phyloP scores from a whole-genome alignment of 37 sponge, comb jelly and placozoan species.

The Ianthella basta region DNA sequence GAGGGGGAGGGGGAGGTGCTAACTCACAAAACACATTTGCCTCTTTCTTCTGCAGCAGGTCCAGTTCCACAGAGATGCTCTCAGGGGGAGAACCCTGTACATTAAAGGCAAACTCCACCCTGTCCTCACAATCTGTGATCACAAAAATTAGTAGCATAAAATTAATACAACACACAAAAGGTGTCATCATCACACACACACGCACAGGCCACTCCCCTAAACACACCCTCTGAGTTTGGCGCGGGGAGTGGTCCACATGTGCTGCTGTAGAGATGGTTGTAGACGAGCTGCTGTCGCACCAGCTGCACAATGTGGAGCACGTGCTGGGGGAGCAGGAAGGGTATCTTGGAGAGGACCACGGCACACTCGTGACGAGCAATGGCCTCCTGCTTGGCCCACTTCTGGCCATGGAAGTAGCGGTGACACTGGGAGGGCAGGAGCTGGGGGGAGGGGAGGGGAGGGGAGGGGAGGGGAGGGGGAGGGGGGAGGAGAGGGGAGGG shows the following conservation, averaged over 20 bases:
- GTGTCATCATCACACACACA: too few species aligned
- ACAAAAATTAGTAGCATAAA: background rate
- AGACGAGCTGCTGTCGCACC: slow-evolving; percentile 62
- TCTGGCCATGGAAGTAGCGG: slow-evolving; percentile 18
- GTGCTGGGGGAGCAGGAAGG: slow-evolving; percentile 55
- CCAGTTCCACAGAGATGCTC: slow-evolving; percentile 18
- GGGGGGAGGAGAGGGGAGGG: too few species aligned
- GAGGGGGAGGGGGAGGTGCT: too few species aligned
- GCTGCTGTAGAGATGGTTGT: slow-evolving; percentile 57
- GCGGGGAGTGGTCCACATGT: slow-evolving; percentile 31
- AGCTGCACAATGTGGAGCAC: slow-evolving; percentile 53
- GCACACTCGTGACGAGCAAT: slow-evolving; percentile 36
- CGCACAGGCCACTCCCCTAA: too few species aligned
- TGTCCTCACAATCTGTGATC: background rate
- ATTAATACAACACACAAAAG: too few species aligned
- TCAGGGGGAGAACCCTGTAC: slow-evolving; percentile 31
- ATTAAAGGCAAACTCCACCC: slow-evolving; percentile 32
- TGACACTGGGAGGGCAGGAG: slow-evolving; percentile 24
- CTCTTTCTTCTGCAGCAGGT: slow-evolving; percentile 1
- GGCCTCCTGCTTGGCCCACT: slow-evolving; percentile 12
- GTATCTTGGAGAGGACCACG: slow-evolving; percentile 50
- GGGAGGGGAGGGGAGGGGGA: too few species aligned
- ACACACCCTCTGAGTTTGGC: too few species aligned
- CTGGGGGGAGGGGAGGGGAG: background rate
- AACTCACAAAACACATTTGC: slow-evolving; percentile 15